These are phyloP conservation scores for Saxicola maurus DNA, from an alignment of 2,797 vertebrate species.

Conservation along the genomic window DNA sequence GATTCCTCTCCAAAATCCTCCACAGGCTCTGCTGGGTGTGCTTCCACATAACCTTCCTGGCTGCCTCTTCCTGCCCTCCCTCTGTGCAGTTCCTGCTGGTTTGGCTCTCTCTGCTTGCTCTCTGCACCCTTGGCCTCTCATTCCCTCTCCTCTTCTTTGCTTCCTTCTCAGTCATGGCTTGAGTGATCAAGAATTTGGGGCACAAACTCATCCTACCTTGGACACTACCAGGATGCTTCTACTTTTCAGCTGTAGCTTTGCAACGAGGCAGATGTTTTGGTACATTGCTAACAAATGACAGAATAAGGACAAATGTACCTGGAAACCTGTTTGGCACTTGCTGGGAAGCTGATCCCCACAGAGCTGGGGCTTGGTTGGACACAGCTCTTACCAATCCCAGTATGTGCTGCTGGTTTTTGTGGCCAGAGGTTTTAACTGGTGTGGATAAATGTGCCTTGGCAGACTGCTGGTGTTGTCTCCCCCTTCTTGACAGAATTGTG, in stretches of 20 bases:
- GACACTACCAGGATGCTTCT: background rate
- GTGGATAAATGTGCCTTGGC: background rate
- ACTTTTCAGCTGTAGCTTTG: background rate
- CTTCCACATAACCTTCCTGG: background rate
- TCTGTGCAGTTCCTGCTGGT: background rate
- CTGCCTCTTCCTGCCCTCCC: background rate
- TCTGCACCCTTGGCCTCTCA: background rate
- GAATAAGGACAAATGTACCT: background rate
- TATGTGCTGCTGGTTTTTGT: background rate
- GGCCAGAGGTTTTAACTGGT: background rate
- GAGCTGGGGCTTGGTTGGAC: background rate
- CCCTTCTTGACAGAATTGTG: background rate
- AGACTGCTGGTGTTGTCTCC: background rate
- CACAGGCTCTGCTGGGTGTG: background rate
- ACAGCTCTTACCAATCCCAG: background rate
- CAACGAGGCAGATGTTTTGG: accelerated
- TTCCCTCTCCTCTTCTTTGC: background rate
- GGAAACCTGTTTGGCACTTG: background rate
- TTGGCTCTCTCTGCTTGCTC: background rate
- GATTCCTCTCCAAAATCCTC: background rate
- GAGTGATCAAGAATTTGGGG: background rate
- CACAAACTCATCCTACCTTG: background rate
- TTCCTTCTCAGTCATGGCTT: background rate
- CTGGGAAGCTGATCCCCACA: background rate
- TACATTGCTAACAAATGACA: background rate